These are phyloP conservation scores for Pseudocheirus occidentalis DNA, from an alignment of 2,797 vertebrate genomes.

Conservation along the genomic window DNA sequence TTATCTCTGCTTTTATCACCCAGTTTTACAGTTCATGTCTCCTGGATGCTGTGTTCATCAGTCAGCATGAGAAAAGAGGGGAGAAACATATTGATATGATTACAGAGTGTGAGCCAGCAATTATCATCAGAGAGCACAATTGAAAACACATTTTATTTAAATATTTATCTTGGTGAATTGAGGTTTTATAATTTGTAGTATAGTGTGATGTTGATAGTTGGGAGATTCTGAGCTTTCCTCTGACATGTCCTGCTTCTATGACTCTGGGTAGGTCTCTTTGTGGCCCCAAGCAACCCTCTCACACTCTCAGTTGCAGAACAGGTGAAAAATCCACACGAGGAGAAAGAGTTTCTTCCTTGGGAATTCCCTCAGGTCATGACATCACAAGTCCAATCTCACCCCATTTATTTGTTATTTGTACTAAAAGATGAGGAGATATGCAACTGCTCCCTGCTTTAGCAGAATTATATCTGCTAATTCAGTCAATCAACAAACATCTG, in stretches of 20 bases:
- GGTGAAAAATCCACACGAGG: background rate
- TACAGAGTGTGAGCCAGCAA: conserved; percentile 33
- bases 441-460: conserved; percentile 5
- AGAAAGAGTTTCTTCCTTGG: background rate
- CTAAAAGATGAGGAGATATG: conserved; percentile 30
- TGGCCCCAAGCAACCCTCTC: background rate
- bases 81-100: conserved; percentile 41
- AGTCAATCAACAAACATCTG: conserved; percentile 34
- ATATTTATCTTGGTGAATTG: conserved; percentile 68
- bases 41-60: conserved; percentile 58
- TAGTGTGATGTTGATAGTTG: background rate
- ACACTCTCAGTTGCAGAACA: background rate
- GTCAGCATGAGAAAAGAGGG: conserved; percentile 55
- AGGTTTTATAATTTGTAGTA: conserved; percentile 33
- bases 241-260: background rate
- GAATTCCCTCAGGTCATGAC: background rate
- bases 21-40: conserved; percentile 24
- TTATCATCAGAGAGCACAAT: conserved; percentile 58
- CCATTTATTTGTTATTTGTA: background rate
- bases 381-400: background rate
- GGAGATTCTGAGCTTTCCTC: background rate
- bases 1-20: conserved; percentile 17
- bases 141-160: conserved; percentile 69
- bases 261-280: background rate
- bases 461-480: conserved; percentile 49